A percentile compares a stretch with the other conserved stretches of the same genome.
These are phyloP conservation scores for Acleris cristana DNA, from an alignment of 2,888 invertebrate species.

Conservation along the genomic window DNA sequence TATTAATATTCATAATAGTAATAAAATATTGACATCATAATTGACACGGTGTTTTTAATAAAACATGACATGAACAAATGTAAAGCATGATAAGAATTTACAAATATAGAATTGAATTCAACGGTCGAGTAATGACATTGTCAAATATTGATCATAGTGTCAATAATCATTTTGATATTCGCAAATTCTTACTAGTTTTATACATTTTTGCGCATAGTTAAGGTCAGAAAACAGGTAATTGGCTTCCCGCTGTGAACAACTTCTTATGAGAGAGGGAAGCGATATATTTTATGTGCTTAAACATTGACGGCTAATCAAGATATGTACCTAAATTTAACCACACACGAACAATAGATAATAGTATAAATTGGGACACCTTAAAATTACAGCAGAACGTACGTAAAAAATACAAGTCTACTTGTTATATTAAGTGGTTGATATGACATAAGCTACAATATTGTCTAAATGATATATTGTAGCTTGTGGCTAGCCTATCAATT, in stretches of 20 bases:
- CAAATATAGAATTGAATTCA: background rate
- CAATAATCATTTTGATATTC: constrained; percentile 11
- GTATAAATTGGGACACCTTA: too few relatives aligned
- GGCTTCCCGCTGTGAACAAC: background rate
- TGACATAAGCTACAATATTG: too few relatives aligned
- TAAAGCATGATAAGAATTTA: background rate
- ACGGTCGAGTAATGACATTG: constrained; percentile 12
- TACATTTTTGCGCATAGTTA: constrained; percentile 7
- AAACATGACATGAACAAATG: constrained; percentile 15
- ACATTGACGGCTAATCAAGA: too few relatives aligned
- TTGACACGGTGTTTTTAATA: constrained; percentile 9
- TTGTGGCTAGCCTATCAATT: too few relatives aligned
- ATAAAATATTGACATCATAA: constrained; percentile 1
- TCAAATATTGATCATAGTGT: constrained; percentile 17
- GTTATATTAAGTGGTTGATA: too few relatives aligned
- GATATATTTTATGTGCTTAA: background rate
- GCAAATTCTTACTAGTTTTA: constrained; percentile 10
- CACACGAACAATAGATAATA: too few relatives aligned
- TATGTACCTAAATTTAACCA: too few relatives aligned
- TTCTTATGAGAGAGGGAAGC: background rate
- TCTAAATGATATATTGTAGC: too few relatives aligned
- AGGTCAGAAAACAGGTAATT: constrained; percentile 15
- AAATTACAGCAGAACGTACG: too few relatives aligned
- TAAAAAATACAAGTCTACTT: too few relatives aligned
- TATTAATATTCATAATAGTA: constrained; percentile 14